Conservation (phyloP, 2,797 vertebrate species). For the Momotus momota region DNA sequence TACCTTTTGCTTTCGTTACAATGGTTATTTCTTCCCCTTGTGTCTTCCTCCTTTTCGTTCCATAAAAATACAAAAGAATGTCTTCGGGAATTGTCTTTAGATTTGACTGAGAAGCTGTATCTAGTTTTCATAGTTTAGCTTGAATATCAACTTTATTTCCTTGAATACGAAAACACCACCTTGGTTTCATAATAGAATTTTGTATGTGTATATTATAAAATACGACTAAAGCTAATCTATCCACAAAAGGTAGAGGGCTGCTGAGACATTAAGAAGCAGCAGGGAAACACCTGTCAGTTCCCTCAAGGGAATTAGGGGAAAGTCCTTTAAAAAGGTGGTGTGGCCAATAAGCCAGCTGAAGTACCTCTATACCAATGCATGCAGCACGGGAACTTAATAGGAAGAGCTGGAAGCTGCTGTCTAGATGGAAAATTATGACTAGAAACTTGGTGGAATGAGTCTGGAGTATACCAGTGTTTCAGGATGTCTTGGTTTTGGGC, state of each 20-base stretch:
- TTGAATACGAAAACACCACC: not conserved
- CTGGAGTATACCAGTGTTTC: not conserved
- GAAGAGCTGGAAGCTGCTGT: not conserved
- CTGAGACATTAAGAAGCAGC: not conserved
- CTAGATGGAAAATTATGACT: not conserved
- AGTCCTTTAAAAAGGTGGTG: not conserved
- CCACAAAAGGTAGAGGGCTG: not conserved
- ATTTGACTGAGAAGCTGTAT: not conserved
- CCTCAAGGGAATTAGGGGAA: not conserved
- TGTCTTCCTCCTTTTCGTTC: not conserved
- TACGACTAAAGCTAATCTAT: not conserved
- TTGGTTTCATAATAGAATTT: not conserved
- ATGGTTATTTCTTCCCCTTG: not conserved
- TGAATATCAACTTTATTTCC: not conserved
- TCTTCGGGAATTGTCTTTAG: not conserved
- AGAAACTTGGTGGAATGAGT: not conserved
- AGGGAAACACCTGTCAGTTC: not conserved
- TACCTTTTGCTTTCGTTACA: not conserved
- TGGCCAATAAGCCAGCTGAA: not conserved
- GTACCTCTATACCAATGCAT: not conserved
- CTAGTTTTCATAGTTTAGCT: not conserved
- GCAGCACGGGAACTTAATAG: not conserved
- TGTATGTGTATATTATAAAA: not conserved
- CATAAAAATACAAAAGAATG: not conserved
- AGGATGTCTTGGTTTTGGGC: not conserved